Evolutionary conservation across 2,888 invertebrate species (phyloP).

Genomic region (Cephus pulcher): DNA sequence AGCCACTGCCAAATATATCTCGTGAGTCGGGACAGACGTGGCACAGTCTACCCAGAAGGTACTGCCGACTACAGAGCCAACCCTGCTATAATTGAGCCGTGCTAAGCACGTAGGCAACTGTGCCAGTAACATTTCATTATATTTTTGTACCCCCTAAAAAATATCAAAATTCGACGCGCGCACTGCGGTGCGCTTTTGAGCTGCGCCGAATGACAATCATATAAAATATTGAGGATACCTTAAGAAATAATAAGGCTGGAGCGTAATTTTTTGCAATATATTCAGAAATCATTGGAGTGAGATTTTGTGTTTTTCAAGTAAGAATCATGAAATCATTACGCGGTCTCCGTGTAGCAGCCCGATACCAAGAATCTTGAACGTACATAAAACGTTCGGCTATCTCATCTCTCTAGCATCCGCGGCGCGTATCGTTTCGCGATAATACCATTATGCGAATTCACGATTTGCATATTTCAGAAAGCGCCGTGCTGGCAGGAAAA

Average conservation of each 20-base stretch:
- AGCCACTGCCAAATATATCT: slow-evolving; percentile 7
- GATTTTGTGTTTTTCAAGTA: neutral
- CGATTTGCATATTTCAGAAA: slow-evolving; percentile 66
- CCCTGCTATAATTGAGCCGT: neutral
- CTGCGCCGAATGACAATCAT: neutral
- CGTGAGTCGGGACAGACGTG: neutral
- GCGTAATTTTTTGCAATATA: neutral
- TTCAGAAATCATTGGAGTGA: neutral
- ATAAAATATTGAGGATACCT: neutral
- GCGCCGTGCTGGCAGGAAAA: slow-evolving; percentile 61
- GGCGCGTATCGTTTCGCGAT: slow-evolving; percentile 49
- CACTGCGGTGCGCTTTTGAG: neutral
- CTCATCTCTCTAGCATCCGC: slow-evolving; percentile 18
- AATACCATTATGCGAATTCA: slow-evolving; percentile 64
- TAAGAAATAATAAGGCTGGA: neutral
- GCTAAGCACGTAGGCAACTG: neutral
- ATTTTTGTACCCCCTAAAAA: neutral
- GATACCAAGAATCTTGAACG: neutral
- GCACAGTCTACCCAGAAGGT: neutral
- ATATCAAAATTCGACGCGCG: neutral
- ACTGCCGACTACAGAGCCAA: neutral
- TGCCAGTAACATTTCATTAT: neutral
- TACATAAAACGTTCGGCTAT: slow-evolving; percentile 12
- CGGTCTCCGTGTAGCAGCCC: neutral
- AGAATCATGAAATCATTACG: neutral